Percentiles rank a stretch among this genome's conserved stretches.
phyloP scores from a whole-genome alignment of 2,888 invertebrate genomes.

The Atethmia centrago region DNA sequence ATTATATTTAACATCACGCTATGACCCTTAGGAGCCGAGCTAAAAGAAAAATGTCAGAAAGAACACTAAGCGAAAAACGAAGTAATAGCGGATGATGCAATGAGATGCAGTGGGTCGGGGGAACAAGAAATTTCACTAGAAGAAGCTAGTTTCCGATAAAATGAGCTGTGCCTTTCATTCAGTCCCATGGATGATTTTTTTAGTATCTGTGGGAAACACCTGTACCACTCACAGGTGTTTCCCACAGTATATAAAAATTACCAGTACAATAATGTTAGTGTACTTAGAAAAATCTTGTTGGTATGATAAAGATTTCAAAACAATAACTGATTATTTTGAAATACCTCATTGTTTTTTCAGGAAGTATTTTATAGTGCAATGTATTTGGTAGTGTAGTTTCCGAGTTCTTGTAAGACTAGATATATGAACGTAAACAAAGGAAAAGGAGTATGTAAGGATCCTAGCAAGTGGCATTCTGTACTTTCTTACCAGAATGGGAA shows the following conservation, averaged over 20 bases:
- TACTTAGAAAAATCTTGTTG: constrained; percentile 11
- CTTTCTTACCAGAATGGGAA: not conserved
- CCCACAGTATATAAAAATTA: not conserved
- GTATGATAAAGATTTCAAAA: constrained; percentile 30
- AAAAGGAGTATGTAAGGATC: not conserved
- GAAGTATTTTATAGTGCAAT: not conserved
- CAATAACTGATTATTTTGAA: constrained; percentile 13
- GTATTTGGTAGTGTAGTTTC: not conserved
- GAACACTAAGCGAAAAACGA: no score
- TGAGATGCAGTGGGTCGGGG: no score
- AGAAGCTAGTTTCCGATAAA: not conserved
- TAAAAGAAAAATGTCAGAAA: no score
- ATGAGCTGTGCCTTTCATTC: not conserved
- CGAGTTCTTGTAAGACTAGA: no score
- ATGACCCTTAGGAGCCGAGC: no score
- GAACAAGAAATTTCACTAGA: no score
- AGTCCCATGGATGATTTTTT: not conserved
- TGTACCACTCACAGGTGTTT: no score
- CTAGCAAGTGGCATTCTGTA: not conserved
- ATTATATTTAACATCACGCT: no score
- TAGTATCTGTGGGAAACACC: not conserved
- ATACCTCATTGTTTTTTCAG: not conserved
- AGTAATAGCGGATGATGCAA: no score
- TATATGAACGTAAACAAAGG: not conserved
- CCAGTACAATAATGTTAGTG: not conserved